Conservation (phyloP, 2,888 invertebrate genomes). For the Drosophila vallismaia region DNA sequence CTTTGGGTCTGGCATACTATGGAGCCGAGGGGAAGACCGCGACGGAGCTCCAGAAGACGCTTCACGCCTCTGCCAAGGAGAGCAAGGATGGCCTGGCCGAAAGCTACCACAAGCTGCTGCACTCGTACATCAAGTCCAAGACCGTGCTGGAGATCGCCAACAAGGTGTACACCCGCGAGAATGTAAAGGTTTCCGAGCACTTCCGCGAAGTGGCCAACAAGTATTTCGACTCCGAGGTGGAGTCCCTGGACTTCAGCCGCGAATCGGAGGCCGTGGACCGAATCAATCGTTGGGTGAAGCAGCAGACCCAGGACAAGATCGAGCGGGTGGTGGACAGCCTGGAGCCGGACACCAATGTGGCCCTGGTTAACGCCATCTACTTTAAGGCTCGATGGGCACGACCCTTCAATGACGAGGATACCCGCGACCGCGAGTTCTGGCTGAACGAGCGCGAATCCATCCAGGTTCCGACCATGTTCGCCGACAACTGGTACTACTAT, state of each 20-base stretch:
- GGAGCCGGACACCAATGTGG: constrained; percentile 86
- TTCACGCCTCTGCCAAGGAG: constrained; percentile 78
- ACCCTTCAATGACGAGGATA: constrained; percentile 87
- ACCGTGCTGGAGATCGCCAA: constrained; percentile 88
- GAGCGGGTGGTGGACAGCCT: constrained; percentile 89
- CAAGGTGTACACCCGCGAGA: constrained; percentile 88
- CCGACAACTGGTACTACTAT: constrained; percentile 85
- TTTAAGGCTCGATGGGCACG: constrained; percentile 93
- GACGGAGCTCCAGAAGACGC: constrained; percentile 69
- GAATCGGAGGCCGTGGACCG: constrained; percentile 84
- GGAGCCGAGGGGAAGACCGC: constrained; percentile 78
- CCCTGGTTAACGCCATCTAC: constrained; percentile 93
- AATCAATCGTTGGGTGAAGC: constrained; percentile 93
- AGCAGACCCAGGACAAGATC: constrained; percentile 92
- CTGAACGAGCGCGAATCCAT: constrained; percentile 84
- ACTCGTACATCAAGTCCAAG: constrained; percentile 80
- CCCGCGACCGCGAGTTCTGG: constrained; percentile 88
- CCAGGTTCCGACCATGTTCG: constrained; percentile 89
- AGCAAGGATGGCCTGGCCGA: constrained; percentile 78
- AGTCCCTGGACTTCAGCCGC: constrained; percentile 87
- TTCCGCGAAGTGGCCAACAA: constrained; percentile 87
- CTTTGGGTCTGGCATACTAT: constrained; percentile 77
- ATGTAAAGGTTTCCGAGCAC: constrained; percentile 85
- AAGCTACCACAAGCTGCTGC: constrained; percentile 75
- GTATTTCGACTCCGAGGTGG: constrained; percentile 88